Evolutionary conservation across 2,797 vertebrate genomes (phyloP).

Genomic region (Peromyscus attwateri): DNA sequence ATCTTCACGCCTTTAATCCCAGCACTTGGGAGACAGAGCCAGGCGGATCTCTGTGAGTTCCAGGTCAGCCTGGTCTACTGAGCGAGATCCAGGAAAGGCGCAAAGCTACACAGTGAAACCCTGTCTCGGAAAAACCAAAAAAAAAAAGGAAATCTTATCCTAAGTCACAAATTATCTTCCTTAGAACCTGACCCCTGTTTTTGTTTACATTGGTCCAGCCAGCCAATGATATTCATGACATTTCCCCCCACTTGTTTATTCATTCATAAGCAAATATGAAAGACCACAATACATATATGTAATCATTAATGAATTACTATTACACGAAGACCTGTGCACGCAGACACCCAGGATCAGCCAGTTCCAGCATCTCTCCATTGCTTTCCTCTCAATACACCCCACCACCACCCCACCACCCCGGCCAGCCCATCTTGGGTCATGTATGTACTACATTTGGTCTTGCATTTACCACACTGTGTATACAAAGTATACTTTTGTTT

Average conservation of each 20-base stretch:
- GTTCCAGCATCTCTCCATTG: background rate
- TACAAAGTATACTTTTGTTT: background rate
- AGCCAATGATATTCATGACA: background rate
- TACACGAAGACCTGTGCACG: background rate
- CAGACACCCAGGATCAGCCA: background rate
- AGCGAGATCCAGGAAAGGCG: too few relatives aligned
- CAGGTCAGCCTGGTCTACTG: too few relatives aligned
- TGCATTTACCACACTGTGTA: background rate
- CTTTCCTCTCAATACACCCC: background rate
- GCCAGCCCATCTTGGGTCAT: background rate
- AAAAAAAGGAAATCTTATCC: constrained; percentile 17
- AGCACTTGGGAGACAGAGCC: too few relatives aligned
- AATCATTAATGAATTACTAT: background rate
- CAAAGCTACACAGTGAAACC: too few relatives aligned
- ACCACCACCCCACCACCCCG: too few relatives aligned
- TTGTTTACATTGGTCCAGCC: background rate
- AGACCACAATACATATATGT: background rate
- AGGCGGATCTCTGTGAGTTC: too few relatives aligned
- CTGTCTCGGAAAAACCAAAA: too few relatives aligned
- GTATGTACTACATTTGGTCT: background rate
- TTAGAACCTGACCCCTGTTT: constrained; percentile 8
- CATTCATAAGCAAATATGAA: background rate
- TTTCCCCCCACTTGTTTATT: background rate
- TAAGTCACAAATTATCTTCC: constrained; percentile 33
- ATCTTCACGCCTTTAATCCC: too few relatives aligned